A percentile compares a stretch with the other conserved stretches of the same genome.
Conservation (phyloP, 2,888 invertebrate genomes). For the Diogma glabrata region DNA sequence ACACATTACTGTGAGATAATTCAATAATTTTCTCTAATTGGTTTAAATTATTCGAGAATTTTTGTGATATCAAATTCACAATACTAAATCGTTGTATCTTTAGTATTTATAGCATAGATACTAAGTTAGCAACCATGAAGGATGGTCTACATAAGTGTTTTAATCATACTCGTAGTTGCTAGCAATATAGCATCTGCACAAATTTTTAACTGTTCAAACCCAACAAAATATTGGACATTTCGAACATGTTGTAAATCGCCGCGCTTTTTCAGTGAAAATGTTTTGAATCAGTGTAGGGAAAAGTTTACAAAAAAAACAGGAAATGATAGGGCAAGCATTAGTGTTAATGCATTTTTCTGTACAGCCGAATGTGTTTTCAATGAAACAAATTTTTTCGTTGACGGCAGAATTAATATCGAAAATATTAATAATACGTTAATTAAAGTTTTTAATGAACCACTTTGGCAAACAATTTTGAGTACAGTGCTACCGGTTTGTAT, state of each 20-base stretch:
- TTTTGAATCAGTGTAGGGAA: not conserved
- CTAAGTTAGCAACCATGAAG: too few relatives aligned
- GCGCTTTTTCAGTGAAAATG: not conserved
- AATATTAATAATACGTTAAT: slow-evolving; percentile 1
- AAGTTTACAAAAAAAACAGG: not conserved
- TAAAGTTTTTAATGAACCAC: not conserved
- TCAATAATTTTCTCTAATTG: too few relatives aligned
- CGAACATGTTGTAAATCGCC: slow-evolving; percentile 2
- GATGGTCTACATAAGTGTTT: too few relatives aligned
- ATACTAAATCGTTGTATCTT: too few relatives aligned
- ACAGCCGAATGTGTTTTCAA: slow-evolving; percentile 4
- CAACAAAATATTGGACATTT: slow-evolving; percentile 1
- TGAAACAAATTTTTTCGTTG: not conserved
- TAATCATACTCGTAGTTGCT: too few relatives aligned
- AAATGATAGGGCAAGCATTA: too few relatives aligned
- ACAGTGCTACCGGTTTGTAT: slow-evolving; percentile 1
- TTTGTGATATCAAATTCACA: too few relatives aligned
- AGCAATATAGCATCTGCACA: too few relatives aligned
- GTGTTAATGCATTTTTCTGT: not conserved
- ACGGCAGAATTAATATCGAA: not conserved
- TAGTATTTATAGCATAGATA: too few relatives aligned
- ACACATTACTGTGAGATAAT: too few relatives aligned
- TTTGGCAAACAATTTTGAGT: not conserved
- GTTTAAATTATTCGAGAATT: too few relatives aligned
- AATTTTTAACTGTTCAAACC: slow-evolving; percentile 2